Evolutionary conservation across 2,113 vertebrate species (phyloP).

Genomic region (Megalops atlanticus): DNA sequence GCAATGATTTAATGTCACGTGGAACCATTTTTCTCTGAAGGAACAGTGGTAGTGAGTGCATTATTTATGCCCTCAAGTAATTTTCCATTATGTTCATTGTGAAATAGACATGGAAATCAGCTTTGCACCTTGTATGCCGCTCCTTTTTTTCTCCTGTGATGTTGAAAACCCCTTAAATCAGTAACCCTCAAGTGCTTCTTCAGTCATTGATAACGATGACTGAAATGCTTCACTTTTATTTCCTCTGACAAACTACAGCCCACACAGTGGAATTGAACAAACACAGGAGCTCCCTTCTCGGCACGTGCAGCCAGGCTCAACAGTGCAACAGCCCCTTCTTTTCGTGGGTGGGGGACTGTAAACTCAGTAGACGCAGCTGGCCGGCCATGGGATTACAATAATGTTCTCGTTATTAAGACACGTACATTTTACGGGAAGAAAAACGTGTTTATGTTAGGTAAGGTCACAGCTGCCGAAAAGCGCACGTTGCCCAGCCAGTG

Average conservation of each 20-base stretch:
- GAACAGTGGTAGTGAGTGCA: neutral
- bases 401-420: conserved; percentile 55
- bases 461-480: conserved; percentile 49
- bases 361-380: conserved; percentile 55
- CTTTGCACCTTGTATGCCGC: neutral
- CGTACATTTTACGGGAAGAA: conserved; percentile 29
- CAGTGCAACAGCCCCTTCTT: conserved; percentile 63
- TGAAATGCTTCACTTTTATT: conserved; percentile 18
- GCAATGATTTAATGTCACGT: conserved; percentile 3
- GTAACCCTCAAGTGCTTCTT: neutral
- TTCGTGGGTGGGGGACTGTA: conserved; percentile 50
- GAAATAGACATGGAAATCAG: conserved; percentile 21
- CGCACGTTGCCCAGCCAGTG: conserved; percentile 46
- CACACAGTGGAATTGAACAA: conserved; percentile 36
- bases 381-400: conserved; percentile 37
- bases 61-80: neutral
- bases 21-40: conserved; percentile 12
- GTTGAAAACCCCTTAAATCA: conserved; percentile 23
- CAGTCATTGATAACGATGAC: conserved; percentile 11
- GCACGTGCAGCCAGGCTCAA: conserved; percentile 58
- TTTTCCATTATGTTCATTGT: conserved; percentile 24
- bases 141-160: conserved; percentile 30
- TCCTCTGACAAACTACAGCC: conserved; percentile 22
- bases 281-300: conserved; percentile 38
- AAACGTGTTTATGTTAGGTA: neutral